Base-by-base conservation (phyloP, 2,113 vertebrate genomes). In the Brachyistius frenatus region DNA sequence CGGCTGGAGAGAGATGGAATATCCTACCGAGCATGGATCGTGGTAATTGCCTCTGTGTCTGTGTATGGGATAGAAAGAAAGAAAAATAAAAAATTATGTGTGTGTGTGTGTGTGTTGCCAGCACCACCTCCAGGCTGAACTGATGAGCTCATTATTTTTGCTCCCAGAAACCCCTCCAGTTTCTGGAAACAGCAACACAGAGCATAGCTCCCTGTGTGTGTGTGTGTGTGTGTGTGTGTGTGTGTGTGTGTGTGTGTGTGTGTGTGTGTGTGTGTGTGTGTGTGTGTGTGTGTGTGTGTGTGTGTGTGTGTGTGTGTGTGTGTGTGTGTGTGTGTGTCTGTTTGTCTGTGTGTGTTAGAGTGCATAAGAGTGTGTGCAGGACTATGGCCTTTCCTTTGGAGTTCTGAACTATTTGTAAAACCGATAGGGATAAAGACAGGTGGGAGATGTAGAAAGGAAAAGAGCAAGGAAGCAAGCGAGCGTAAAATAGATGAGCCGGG, bases 91-190 rank as follows among this genome's bases (percentile, higher is more conserved):
- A 90, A 90, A 87, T 77, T 61, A 3, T 57, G 41, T 76, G 65
- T 62, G 69, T 72, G 64, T 60, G 55, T 68, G 79, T 81, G 81
- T 85, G 80, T 91, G 78, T 86, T 89, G 85, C 86, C 78, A 88
- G 73, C 81, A 85, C 78, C 84, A 88, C 87, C 87, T 91, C 83
- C 76, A 82, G 86, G 80, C 90, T 89, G 85, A 90, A 93, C 89
- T 91, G 90, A 93, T 93, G 91, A 92, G 93, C 90, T 93, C 91
- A 92, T 93, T 93, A 92, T 91, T 93, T 91, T 90, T 86, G 73
- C 89, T 89, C 76, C 73, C 83, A 89, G 83, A 89, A 92, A 87
- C 87, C 87, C 92, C 90, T 86, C 85, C 74, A 86, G 84, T 78
- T 60, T 84, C 77, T 73, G 75, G 69, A 86, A 86, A 87, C 80